Evolutionary conservation across 92 coral and sea anemone genomes (phyloP).

Genomic region (Hydrozoanthus gracilis): DNA sequence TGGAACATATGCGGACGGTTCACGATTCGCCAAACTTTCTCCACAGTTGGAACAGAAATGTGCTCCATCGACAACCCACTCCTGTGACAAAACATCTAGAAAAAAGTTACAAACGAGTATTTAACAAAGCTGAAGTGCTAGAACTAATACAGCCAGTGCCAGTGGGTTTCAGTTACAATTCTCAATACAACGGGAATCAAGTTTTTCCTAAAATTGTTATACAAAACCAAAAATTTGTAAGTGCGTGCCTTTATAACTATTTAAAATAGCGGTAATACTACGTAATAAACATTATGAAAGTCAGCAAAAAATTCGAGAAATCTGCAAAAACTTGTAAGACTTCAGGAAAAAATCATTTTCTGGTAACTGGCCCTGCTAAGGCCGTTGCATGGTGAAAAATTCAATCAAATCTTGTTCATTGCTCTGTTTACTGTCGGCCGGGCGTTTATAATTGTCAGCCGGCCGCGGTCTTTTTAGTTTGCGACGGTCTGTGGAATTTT

Average conservation of each 20-base stretch:
- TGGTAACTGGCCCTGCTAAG: not conserved
- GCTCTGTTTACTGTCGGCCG: not conserved
- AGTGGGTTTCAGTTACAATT: not conserved
- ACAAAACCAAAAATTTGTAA: not conserved
- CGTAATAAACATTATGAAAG: no score
- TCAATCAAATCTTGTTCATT: not conserved
- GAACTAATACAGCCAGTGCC: not conserved
- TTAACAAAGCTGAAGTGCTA: slow-evolving; percentile 8
- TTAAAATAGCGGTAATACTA: no score
- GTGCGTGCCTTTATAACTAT: no score
- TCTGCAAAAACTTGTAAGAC: not conserved
- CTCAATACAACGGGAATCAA: not conserved
- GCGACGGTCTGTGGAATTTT: not conserved
- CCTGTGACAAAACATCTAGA: slow-evolving; percentile 35
- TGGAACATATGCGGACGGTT: slow-evolving; percentile 19
- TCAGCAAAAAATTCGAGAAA: not conserved
- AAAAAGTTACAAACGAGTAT: slow-evolving; percentile 5
- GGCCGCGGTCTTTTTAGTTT: not conserved
- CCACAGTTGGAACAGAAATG: slow-evolving; percentile 43
- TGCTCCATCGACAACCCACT: slow-evolving; percentile 23
- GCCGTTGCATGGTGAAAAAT: not conserved
- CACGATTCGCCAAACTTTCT: slow-evolving; percentile 10
- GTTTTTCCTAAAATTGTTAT: not conserved
- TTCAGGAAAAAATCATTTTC: not conserved
- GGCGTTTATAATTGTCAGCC: not conserved